These are phyloP conservation scores for Cephus cinctus DNA, from an alignment of 1,140 invertebrate genomes.

Conservation along the genomic window DNA sequence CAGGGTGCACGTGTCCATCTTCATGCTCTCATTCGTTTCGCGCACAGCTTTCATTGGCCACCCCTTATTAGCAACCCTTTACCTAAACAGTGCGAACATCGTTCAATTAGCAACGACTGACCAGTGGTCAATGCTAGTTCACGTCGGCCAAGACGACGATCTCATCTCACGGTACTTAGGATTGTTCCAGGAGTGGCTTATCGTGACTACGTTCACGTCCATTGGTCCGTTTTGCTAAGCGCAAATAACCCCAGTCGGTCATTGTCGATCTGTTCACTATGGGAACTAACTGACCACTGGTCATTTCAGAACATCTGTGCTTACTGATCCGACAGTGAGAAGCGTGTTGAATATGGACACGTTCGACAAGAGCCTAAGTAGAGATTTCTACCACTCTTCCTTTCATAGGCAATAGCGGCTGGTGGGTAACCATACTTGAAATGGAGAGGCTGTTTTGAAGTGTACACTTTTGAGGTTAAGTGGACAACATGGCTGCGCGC, in stretches of 20 bases:
- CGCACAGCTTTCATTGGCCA: not conserved
- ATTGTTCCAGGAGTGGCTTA: slow-evolving; percentile 1
- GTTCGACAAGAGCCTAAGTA: too few species aligned
- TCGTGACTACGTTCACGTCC: not conserved
- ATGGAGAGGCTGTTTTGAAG: too few species aligned
- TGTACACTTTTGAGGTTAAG: too few species aligned
- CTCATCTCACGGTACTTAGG: slow-evolving; percentile 8
- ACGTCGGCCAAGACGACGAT: slow-evolving; percentile 4
- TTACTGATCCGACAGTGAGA: slow-evolving; percentile 27
- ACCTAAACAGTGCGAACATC: slow-evolving; percentile 2
- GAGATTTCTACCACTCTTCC: too few species aligned
- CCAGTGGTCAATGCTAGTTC: slow-evolving; percentile 1
- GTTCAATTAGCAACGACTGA: slow-evolving; percentile 12
- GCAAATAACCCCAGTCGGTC: not conserved
- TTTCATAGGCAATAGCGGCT: too few species aligned
- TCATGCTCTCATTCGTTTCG: slow-evolving; percentile 3
- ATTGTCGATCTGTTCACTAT: slow-evolving; percentile 14
- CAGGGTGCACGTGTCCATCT: slow-evolving; percentile 31
- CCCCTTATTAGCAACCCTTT: not conserved
- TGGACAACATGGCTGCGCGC: too few species aligned
- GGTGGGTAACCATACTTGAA: too few species aligned
- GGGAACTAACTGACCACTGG: slow-evolving; percentile 45
- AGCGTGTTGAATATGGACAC: slow-evolving; percentile 26
- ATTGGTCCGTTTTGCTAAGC: not conserved
- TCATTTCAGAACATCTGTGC: slow-evolving; percentile 17